These are phyloP conservation scores for Lasioglossum marginatum DNA, from an alignment of 2,888 invertebrate genomes.

Conservation along the genomic window DNA sequence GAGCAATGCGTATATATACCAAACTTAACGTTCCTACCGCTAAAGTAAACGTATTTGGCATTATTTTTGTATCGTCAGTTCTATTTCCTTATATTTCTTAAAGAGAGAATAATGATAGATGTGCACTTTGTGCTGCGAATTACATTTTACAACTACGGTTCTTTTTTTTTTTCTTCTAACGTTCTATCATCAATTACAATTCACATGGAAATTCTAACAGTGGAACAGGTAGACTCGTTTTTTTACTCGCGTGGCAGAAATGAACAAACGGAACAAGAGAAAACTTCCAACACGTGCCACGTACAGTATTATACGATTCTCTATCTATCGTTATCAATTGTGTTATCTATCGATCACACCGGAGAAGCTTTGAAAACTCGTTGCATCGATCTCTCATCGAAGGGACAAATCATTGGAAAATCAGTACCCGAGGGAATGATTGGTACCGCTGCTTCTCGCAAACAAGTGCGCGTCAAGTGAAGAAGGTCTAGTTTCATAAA, in stretches of 20 bases:
- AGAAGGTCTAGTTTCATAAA: slow-evolving; percentile 6
- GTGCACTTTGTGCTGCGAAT: slow-evolving; percentile 35
- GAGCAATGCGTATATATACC: slow-evolving; percentile 22
- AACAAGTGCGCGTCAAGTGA: slow-evolving; percentile 22
- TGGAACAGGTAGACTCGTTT: slow-evolving; percentile 18
- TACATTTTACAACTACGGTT: slow-evolving; percentile 21
- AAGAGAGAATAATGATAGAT: not conserved
- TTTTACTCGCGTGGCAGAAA: slow-evolving; percentile 19
- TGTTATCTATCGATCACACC: slow-evolving; percentile 40
- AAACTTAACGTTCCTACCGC: slow-evolving; percentile 34
- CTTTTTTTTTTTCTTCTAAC: slow-evolving; percentile 1
- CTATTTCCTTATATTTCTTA: slow-evolving; percentile 9
- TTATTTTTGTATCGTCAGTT: slow-evolving; percentile 39
- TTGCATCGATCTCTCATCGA: slow-evolving; percentile 42
- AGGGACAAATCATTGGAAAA: slow-evolving; percentile 11
- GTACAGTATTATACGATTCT: not conserved
- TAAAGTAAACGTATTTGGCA: slow-evolving; percentile 38
- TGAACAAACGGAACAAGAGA: slow-evolving; percentile 7
- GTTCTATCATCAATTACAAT: slow-evolving; percentile 23
- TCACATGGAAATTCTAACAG: slow-evolving; percentile 41
- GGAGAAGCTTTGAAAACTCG: slow-evolving; percentile 50
- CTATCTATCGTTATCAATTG: slow-evolving; percentile 21
- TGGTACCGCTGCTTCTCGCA: slow-evolving; percentile 19
- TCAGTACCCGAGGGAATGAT: slow-evolving; percentile 10
- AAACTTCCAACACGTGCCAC: slow-evolving; percentile 6